Percentiles rank a stretch among this genome's conserved stretches.
Conservation (phyloP, 1,140 invertebrate genomes). For the Calycopis cecrops region DNA sequence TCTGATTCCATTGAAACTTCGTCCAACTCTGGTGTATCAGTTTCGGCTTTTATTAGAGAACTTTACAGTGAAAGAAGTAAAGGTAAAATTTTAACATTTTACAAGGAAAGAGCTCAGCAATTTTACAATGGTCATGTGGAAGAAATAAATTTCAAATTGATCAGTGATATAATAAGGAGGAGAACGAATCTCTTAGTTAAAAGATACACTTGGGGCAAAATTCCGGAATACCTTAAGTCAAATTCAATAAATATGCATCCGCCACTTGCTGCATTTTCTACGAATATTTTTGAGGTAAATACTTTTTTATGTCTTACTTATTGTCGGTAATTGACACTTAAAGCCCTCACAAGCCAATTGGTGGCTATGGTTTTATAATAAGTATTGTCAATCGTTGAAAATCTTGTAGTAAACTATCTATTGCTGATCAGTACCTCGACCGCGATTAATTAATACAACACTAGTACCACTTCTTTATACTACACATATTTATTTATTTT, state of each 20-base stretch:
- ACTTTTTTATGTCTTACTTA: background rate
- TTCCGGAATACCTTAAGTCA: slow-evolving; percentile 84
- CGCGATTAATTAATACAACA: too few relatives aligned
- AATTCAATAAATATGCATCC: slow-evolving; percentile 81
- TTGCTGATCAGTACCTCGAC: too few relatives aligned
- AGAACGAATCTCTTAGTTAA: slow-evolving; percentile 87
- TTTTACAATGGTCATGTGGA: slow-evolving; percentile 90
- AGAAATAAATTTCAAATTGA: slow-evolving; percentile 87
- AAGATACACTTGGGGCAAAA: slow-evolving; percentile 84
- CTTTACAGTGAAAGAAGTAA: slow-evolving; percentile 86
- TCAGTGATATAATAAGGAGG: slow-evolving; percentile 84
- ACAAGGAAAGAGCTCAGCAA: slow-evolving; percentile 88
- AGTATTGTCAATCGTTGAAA: too few relatives aligned
- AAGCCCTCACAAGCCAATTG: too few relatives aligned
- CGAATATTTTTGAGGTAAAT: slow-evolving; percentile 85
- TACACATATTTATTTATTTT: too few relatives aligned
- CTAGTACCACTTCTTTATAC: too few relatives aligned
- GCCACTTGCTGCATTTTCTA: slow-evolving; percentile 85
- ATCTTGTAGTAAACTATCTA: too few relatives aligned
- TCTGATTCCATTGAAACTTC: slow-evolving; percentile 83
- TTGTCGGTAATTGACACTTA: too few relatives aligned
- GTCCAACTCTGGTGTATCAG: slow-evolving; percentile 80
- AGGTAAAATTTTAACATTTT: slow-evolving; percentile 87
- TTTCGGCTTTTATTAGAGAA: slow-evolving; percentile 85
- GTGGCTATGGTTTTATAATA: too few relatives aligned